These are phyloP conservation scores for Netelia melanura DNA, from an alignment of 2,888 invertebrate species.

Conservation along the genomic window DNA sequence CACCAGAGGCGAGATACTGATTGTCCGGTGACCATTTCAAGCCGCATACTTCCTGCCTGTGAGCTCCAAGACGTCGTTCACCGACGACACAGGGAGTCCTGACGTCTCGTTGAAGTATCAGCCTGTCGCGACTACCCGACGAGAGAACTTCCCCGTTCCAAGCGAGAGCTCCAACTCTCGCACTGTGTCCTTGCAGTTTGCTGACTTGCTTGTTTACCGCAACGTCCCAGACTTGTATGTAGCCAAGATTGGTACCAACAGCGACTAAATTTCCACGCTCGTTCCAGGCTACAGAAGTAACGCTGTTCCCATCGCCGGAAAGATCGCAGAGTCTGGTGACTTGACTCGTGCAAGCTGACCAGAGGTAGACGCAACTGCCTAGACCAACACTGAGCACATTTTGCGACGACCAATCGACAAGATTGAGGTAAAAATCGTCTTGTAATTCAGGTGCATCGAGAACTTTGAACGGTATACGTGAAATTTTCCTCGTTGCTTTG, in stretches of 20 bases:
- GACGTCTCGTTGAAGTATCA: constrained; percentile 97
- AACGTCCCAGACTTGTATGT: constrained; percentile 99
- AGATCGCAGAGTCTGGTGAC: constrained; percentile 98
- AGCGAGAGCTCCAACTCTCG: constrained; percentile 96
- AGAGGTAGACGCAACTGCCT: constrained; percentile 98
- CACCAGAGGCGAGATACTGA: constrained; percentile 98
- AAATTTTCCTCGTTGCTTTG: constrained; percentile 99
- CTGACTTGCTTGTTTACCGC: constrained; percentile 96
- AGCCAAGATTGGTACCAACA: constrained; percentile 98
- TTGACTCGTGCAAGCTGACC: constrained; percentile 99
- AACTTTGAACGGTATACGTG: constrained; percentile 99
- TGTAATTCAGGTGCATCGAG: constrained; percentile 98
- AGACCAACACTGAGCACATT: constrained; percentile 99
- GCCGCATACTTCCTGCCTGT: constrained; percentile 98
- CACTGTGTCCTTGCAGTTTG: constrained; percentile 96
- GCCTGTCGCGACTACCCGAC: constrained; percentile 97
- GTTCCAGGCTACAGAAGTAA: constrained; percentile 99
- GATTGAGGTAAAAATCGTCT: constrained; percentile 98
- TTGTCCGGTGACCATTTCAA: constrained; percentile 99
- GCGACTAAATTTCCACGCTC: constrained; percentile 98
- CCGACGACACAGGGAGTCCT: constrained; percentile 92
- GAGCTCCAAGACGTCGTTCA: constrained; percentile 94
- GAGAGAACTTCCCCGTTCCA: constrained; percentile 99
- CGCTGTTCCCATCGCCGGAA: constrained; percentile 96
- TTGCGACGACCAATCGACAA: constrained; percentile 99